Evolutionary conservation across 2,888 invertebrate species (phyloP), one percentile per base, ranked within the genome.

Genomic region (Pachycephus smyrnensis): DNA sequence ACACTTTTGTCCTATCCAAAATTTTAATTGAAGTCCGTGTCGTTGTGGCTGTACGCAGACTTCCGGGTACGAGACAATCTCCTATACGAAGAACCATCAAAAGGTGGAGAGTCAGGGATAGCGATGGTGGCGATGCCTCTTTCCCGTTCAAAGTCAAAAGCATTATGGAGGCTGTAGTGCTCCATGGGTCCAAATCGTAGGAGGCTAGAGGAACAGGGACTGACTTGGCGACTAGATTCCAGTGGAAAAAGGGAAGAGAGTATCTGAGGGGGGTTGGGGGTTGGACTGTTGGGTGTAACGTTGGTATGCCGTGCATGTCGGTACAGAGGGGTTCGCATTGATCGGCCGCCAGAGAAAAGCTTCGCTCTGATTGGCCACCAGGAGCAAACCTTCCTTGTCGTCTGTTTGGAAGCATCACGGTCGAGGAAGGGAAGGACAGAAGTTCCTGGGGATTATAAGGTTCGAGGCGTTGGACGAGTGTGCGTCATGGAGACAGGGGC

Each of bases 301-400:
- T 81, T 82, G 84, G 83, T 85, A 85, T 86, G 85, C 84, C 81
- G 83, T 85, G 85, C 86, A 86, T 81, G 89, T 90, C 88, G 89
- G 89, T 90, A 90, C 86, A 88, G 87, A 87, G 89, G 90, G 83
- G 86, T 89, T 83, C 89, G 87, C 91, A 91, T 91, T 90, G 91
- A 91, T 91, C 90, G 88, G 88, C 86, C 80, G 84, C 84, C 82
- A 85, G 82, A 83, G 85, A 84, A 85, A 84, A 87, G 89, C 88
- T 83, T 80, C 76, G 79, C 86, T 87, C 87, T 81, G 87, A 91
- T 91, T 91, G 91, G 91, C 85, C 84, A 75, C n/a, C 78, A 23
- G 32, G 12, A 30, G 36, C 37, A 30, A 40, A 75, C 81, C 83
- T 81, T 82, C 76, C 77, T 78, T 76, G 69, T 88, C 86, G 86